Evolutionary conservation across 2,797 vertebrate species (phyloP).

Genomic region (Pantherophis alleghaniensis): DNA sequence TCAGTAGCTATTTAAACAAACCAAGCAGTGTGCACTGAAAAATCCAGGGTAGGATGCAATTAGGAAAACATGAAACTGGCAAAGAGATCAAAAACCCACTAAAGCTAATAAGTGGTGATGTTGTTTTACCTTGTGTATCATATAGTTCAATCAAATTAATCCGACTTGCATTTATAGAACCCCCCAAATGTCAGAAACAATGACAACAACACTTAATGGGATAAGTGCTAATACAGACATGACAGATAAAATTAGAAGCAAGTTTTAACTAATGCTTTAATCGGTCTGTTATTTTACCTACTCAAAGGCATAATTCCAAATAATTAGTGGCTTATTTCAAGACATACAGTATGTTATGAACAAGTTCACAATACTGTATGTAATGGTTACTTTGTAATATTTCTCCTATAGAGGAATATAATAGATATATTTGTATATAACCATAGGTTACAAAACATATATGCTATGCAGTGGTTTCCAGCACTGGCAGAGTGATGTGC

Average conservation of each 20-base stretch:
- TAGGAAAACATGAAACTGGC: slow-evolving; percentile 6
- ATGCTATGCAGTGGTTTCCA: not conserved
- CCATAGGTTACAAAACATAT: not conserved
- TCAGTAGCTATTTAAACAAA: not conserved
- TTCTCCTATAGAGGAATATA: not conserved
- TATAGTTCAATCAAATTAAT: slow-evolving; percentile 34
- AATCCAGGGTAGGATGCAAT: not conserved
- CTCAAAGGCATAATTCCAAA: slow-evolving; percentile 4
- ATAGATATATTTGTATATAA: not conserved
- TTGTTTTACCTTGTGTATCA: slow-evolving; percentile 35
- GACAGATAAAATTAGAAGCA: slow-evolving; percentile 44
- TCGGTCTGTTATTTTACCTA: slow-evolving; percentile 9
- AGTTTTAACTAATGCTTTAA: slow-evolving; percentile 41
- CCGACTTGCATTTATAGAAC: slow-evolving; percentile 40
- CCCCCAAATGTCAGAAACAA: slow-evolving; percentile 38
- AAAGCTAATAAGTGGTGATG: not conserved
- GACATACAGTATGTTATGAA: not conserved
- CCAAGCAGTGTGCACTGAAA: not conserved
- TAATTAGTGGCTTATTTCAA: slow-evolving; percentile 4
- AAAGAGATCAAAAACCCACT: slow-evolving; percentile 13
- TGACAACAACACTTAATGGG: slow-evolving; percentile 38
- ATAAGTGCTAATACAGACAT: slow-evolving; percentile 27
- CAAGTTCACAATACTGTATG: not conserved
- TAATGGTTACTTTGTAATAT: not conserved
- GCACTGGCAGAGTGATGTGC: not conserved